phyloP scores from a whole-genome alignment of 2,113 vertebrate genomes.

The Heptranchias perlo region DNA sequence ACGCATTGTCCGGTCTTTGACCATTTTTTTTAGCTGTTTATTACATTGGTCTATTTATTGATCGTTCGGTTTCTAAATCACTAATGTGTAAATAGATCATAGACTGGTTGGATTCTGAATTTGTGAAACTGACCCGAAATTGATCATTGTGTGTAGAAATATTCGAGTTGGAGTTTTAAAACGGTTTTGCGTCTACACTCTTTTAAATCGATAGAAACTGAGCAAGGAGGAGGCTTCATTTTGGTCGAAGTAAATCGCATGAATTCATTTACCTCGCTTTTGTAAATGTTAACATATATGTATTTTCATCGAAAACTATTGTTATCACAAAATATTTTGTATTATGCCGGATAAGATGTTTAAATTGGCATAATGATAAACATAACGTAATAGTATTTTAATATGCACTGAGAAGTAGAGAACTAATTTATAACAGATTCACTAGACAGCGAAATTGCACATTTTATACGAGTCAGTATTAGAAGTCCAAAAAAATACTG shows the following conservation, averaged over 20 bases:
- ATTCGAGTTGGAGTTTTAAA: background rate
- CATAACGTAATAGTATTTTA: background rate
- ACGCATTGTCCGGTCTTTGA: background rate
- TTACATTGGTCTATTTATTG: background rate
- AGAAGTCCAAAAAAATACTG: background rate
- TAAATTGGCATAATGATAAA: background rate
- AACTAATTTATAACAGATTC: background rate
- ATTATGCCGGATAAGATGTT: background rate
- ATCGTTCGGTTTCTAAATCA: background rate
- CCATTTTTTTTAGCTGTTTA: background rate
- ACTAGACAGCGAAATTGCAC: background rate
- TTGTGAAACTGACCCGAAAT: slow-evolving; percentile 22
- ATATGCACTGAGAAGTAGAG: background rate
- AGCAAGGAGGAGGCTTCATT: background rate
- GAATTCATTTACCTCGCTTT: background rate
- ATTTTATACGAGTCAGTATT: background rate
- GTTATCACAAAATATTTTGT: background rate
- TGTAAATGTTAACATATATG: background rate
- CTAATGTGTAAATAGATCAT: background rate
- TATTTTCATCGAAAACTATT: background rate
- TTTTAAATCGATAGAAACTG: background rate
- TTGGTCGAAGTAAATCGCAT: background rate
- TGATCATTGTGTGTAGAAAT: background rate
- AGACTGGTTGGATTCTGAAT: background rate
- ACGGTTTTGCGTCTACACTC: background rate